Conservation (phyloP, 2,888 invertebrate species). For the Hyppa rectilinea region DNA sequence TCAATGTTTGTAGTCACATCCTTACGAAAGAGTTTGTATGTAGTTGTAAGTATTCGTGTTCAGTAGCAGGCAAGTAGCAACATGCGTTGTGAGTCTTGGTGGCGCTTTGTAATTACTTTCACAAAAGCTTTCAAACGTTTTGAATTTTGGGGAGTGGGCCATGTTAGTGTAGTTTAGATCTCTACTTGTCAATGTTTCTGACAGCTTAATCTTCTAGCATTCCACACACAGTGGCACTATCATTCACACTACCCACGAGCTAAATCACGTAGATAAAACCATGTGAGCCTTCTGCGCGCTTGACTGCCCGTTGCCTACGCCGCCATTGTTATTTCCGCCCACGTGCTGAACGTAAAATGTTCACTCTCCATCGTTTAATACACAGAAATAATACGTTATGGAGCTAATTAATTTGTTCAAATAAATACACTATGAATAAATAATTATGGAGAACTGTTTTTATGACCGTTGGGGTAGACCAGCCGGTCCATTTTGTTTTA, state of each 20-base stretch:
- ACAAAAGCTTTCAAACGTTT: no score
- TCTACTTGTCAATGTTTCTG: not conserved
- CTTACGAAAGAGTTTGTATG: no score
- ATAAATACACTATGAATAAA: not conserved
- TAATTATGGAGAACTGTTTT: not conserved
- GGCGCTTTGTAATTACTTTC: no score
- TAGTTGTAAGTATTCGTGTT: no score
- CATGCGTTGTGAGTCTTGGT: no score
- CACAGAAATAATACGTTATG: slow-evolving; percentile 35
- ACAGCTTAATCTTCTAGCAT: not conserved
- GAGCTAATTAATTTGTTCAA: slow-evolving; percentile 23
- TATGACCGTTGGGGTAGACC: not conserved
- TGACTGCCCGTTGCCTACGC: not conserved
- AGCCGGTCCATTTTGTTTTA: no score
- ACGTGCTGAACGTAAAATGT: slow-evolving; percentile 40
- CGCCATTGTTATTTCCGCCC: slow-evolving; percentile 16
- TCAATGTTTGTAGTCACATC: no score
- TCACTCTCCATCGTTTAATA: slow-evolving; percentile 21
- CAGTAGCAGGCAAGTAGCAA: no score
- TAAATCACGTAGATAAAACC: not conserved
- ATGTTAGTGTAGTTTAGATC: no score
- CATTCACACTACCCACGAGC: not conserved
- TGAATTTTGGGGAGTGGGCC: no score
- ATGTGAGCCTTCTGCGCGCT: slow-evolving; percentile 19
- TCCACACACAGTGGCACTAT: not conserved